These are phyloP conservation scores for Drosophila emarginata DNA, from an alignment of 2,888 invertebrate species.

Conservation along the genomic window DNA sequence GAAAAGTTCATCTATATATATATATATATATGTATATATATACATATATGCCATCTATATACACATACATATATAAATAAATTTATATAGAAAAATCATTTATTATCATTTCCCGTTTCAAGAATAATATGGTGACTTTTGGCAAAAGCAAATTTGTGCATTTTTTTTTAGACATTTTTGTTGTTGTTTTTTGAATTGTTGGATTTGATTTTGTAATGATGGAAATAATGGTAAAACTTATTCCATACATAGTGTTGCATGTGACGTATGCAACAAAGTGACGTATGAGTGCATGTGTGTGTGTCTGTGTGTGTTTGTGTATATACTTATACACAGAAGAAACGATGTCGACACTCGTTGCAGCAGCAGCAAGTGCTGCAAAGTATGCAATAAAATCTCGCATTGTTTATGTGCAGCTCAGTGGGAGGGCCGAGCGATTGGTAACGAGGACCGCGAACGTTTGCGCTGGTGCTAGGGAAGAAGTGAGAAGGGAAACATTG, in stretches of 20 bases:
- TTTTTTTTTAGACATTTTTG: neutral
- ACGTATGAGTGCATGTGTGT: constrained; percentile 29
- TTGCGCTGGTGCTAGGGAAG: neutral
- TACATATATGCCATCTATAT: no score
- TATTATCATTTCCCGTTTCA: neutral
- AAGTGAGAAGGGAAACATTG: constrained; percentile 1
- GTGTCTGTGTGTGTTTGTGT: constrained; percentile 32
- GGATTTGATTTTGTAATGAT: constrained; percentile 49
- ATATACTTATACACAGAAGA: constrained; percentile 14
- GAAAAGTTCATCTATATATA: constrained; percentile 17
- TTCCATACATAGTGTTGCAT: constrained; percentile 56
- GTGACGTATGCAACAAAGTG: constrained; percentile 74
- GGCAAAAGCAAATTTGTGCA: constrained; percentile 10
- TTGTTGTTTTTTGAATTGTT: constrained; percentile 13
- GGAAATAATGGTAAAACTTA: constrained; percentile 1
- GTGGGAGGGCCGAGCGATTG: neutral
- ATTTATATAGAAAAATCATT: neutral
- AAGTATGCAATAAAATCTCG: constrained; percentile 77
- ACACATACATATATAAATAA: constrained; percentile 13
- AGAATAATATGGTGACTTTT: neutral
- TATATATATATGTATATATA: constrained; percentile 5
- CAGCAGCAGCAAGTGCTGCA: constrained; percentile 60
- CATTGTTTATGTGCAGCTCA: constrained; percentile 72
- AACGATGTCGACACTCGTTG: constrained; percentile 47
- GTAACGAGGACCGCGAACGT: no score